Evolutionary conservation across 1,140 invertebrate species (phyloP), one percentile per base, ranked within the genome.

Genomic region (Monochamus saltuarius): DNA sequence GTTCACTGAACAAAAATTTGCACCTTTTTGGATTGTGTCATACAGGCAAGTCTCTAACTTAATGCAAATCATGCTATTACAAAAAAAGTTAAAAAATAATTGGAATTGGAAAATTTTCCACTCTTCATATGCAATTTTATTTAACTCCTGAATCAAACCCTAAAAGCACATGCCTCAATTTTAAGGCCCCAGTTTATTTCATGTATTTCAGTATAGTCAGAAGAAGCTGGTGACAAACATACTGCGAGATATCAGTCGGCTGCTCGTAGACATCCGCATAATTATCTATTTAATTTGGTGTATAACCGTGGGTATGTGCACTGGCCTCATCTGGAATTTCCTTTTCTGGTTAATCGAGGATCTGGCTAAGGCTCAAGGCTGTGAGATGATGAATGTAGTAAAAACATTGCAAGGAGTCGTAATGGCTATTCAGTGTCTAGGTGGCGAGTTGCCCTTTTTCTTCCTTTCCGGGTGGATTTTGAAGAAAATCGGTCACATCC

Each of bases 361-460:
- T 52, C 74, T 93, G 43, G 83, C 84, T 0, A 71, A 67, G 22
- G 62, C 58, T 11, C 66, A 69, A 47, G 74, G 78, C 59, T 56
- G 53, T 8, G 13, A 16, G 14, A 13, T 17, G n/a, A 74, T 14
- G 72, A 75, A 86, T 84, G 76, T 81, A 6, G 56, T 90, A 7
- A 93, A 94, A 77, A 89, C 92, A 0, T 73, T 97, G 1, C 86
- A 96, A 76, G 94, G 94, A 1, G 66, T 86, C 0, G 85, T 86
- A 4, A 86, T 89, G 70, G 86, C 86, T 4, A 83, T 94, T 46
- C 90, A 94, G 73, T 91, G 89, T 64, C 88, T 95, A 66, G 78
- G 86, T 17, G 94, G 94, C n/a, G 92, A 96, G 78, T 76, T 94
- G 59, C 92, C 92, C 0, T 92, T 95, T 66, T 91, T 95, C 78